These are phyloP conservation scores for Eristalinus sepulchralis DNA, from an alignment of 2,888 invertebrate species.

Conservation along the genomic window DNA sequence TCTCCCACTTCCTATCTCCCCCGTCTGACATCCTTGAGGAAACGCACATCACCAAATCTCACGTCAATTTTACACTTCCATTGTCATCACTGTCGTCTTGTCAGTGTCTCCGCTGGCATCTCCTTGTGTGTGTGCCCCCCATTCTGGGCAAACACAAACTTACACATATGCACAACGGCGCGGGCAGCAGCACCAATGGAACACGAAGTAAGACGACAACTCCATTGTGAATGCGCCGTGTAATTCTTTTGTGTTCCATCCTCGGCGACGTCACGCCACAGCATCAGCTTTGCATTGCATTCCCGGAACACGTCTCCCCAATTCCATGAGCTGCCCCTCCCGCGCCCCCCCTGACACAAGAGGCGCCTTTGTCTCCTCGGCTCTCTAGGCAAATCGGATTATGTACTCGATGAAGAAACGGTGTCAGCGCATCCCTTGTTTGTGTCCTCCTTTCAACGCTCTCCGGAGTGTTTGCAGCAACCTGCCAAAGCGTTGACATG, in stretches of 20 bases:
- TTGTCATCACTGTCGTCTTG: conserved; percentile 35
- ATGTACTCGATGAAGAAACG: conserved; percentile 24
- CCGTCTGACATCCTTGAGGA: conserved; percentile 18
- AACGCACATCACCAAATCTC: conserved; percentile 31
- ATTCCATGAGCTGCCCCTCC: neutral
- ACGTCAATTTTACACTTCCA: conserved; percentile 63
- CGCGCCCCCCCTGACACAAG: neutral
- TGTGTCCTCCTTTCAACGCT: conserved; percentile 5
- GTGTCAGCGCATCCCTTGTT: conserved; percentile 4
- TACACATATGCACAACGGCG: conserved; percentile 35
- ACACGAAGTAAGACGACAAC: conserved; percentile 49
- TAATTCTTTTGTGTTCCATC: conserved; percentile 58
- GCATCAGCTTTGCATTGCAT: neutral
- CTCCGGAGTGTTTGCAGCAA: conserved; percentile 3
- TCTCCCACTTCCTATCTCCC: neutral
- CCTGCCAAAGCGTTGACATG: conserved; percentile 26
- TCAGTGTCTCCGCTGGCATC: neutral
- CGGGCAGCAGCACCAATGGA: no score
- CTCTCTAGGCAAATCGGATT: conserved; percentile 45
- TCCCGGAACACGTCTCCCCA: conserved; percentile 9
- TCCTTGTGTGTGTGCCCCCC: conserved; percentile 8
- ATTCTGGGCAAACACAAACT: conserved; percentile 46
- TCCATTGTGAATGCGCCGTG: conserved; percentile 65
- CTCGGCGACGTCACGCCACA: conserved; percentile 35
- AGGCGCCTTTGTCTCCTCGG: conserved; percentile 31